phyloP scores from a whole-genome alignment of 2,113 vertebrate genomes.

The Cebidichthys violaceus region DNA sequence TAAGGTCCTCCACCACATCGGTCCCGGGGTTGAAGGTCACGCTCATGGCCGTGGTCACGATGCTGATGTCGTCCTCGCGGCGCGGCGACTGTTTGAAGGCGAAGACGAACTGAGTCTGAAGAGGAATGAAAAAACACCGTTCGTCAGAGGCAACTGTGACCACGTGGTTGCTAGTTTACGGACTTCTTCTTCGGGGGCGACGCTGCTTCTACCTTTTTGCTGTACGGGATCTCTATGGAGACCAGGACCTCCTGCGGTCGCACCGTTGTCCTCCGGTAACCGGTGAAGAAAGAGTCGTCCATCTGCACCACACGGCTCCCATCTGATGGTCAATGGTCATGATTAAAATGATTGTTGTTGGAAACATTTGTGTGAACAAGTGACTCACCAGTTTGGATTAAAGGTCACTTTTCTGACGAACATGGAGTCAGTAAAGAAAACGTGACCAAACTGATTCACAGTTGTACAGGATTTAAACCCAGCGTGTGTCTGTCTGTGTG shows the following conservation, averaged over 20 bases:
- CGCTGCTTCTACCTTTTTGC: constrained; percentile 83
- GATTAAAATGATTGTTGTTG: no score
- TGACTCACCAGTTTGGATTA: background rate
- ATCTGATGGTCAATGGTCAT: constrained; percentile 75
- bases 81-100: constrained; percentile 95
- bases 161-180: no score
- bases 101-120: constrained; percentile 91
- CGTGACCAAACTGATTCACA: no score
- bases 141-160: no score
- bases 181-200: background rate
- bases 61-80: constrained; percentile 95
- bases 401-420: background rate
- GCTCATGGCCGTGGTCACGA: constrained; percentile 93
- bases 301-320: constrained; percentile 86
- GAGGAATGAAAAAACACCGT: background rate
- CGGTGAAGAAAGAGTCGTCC: constrained; percentile 91
- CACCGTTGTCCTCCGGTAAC: constrained; percentile 90
- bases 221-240: constrained; percentile 91
- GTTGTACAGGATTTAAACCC: no score
- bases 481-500: background rate
- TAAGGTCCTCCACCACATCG: constrained; percentile 83
- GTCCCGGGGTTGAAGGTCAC: constrained; percentile 86
- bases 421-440: constrained; percentile 8
- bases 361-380: background rate
- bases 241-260: constrained; percentile 89